Percentiles rank a stretch among this genome's conserved stretches.
Evolutionary conservation across 92 coral and sea anemone genomes (phyloP).

Genomic region (Pocillopora meandrina): DNA sequence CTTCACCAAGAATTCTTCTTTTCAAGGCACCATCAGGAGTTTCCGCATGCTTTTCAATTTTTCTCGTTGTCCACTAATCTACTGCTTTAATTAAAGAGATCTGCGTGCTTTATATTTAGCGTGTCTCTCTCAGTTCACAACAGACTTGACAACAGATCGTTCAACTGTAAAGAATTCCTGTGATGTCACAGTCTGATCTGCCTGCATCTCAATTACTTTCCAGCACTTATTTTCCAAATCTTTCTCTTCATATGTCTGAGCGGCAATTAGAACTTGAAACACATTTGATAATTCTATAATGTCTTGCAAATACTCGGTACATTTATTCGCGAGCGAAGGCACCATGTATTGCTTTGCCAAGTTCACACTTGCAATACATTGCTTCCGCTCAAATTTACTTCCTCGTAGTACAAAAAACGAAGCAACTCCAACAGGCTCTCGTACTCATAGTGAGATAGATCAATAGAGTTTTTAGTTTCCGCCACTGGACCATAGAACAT

Average conservation of each 20-base stretch:
- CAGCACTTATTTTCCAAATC: constrained; percentile 45
- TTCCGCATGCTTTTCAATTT: no score
- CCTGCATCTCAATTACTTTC: constrained; percentile 40
- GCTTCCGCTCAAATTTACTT: no score
- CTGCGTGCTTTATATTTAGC: neutral
- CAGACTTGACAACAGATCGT: neutral
- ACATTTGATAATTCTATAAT: constrained; percentile 41
- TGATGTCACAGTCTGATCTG: constrained; percentile 48
- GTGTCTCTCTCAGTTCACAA: constrained; percentile 7
- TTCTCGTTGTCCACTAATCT: no score
- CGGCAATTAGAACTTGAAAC: constrained; percentile 39
- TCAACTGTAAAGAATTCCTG: constrained; percentile 26
- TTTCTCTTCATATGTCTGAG: constrained; percentile 41
- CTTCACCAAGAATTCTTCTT: no score
- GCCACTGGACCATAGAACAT: constrained; percentile 50
- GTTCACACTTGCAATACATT: no score
- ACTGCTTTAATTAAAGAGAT: no score
- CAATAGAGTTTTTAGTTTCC: constrained; percentile 29
- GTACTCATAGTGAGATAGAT: constrained; percentile 64
- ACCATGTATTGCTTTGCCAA: no score
- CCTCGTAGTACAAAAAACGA: no score
- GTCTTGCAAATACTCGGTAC: constrained; percentile 35
- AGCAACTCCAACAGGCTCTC: no score
- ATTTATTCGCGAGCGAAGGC: constrained; percentile 11
- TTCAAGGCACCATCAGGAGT: no score